Conservation (phyloP, 2,797 vertebrate genomes). For the Sebastes itinus region DNA sequence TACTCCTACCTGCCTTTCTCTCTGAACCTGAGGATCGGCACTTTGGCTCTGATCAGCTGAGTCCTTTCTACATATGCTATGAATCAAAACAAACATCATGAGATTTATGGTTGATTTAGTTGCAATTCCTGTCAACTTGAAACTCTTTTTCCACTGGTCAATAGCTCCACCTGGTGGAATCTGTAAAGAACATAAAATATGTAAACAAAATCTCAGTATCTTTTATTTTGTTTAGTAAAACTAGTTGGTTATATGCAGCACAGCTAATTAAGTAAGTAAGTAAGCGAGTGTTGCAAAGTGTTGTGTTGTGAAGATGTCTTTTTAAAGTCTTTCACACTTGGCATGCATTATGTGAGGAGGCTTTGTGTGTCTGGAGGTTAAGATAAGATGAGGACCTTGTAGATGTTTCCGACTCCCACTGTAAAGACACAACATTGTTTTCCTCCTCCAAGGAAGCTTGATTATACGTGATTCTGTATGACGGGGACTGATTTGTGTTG, state of each 20-base stretch:
- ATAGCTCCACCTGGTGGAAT: conserved; percentile 64
- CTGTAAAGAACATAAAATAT: not conserved
- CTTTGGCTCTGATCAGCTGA: conserved; percentile 95
- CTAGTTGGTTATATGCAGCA: not conserved
- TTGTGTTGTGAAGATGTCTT: not conserved
- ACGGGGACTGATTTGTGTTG: not conserved
- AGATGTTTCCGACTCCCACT: too few species aligned
- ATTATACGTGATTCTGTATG: not conserved
- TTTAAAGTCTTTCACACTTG: not conserved
- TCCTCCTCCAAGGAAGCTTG: not conserved
- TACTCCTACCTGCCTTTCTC: conserved; percentile 91
- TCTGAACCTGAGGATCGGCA: conserved; percentile 97
- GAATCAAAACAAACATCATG: conserved; percentile 34
- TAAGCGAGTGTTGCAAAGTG: not conserved
- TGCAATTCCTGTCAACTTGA: conserved; percentile 10
- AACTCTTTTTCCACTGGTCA: not conserved
- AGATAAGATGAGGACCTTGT: not conserved
- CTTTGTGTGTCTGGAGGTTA: not conserved
- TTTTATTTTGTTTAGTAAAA: not conserved
- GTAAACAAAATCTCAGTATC: not conserved
- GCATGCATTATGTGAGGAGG: not conserved
- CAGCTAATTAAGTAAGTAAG: not conserved
- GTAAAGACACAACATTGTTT: too few species aligned
- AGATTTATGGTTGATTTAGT: not conserved
- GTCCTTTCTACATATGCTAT: conserved; percentile 88